Conservation (phyloP, 1,140 invertebrate genomes). For the Stenopsyche tienmushanensis region DNA sequence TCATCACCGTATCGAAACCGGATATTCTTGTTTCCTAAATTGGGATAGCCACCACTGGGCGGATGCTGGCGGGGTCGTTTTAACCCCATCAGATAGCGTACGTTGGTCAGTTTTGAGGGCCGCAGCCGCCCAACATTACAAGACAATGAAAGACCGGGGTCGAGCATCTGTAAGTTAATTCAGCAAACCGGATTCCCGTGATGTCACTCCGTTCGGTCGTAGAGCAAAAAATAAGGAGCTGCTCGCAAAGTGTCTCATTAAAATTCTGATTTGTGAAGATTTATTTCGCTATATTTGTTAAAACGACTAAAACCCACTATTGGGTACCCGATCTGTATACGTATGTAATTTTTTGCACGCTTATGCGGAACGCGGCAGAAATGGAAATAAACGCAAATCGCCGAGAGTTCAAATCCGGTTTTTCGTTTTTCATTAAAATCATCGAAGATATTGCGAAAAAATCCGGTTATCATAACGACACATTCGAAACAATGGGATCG, state of each 20-base stretch:
- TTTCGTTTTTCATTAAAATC: too few relatives aligned
- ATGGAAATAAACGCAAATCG: too few relatives aligned
- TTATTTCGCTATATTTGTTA: slow-evolving; percentile 17
- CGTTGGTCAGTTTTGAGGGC: not conserved
- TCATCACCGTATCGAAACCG: slow-evolving; percentile 1
- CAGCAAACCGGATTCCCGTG: slow-evolving; percentile 6
- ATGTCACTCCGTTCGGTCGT: not conserved
- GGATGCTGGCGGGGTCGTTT: not conserved
- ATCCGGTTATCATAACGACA: too few relatives aligned
- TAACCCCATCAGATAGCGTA: not conserved
- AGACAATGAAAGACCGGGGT: not conserved
- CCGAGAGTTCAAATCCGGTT: too few relatives aligned
- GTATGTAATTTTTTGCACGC: not conserved
- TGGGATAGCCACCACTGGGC: not conserved
- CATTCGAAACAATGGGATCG: too few relatives aligned
- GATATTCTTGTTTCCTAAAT: slow-evolving; percentile 26
- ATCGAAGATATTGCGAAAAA: too few relatives aligned
- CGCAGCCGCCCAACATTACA: not conserved
- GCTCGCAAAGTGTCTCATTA: slow-evolving; percentile 26
- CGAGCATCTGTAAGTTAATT: slow-evolving; percentile 11
- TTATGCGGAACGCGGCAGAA: too few relatives aligned
- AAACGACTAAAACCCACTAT: slow-evolving; percentile 3
- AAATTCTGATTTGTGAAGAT: slow-evolving; percentile 25
- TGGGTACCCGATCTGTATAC: not conserved
- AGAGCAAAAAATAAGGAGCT: not conserved